These are phyloP conservation scores for Sterna hirundo DNA, from an alignment of 2,113 vertebrate species.

Conservation along the genomic window DNA sequence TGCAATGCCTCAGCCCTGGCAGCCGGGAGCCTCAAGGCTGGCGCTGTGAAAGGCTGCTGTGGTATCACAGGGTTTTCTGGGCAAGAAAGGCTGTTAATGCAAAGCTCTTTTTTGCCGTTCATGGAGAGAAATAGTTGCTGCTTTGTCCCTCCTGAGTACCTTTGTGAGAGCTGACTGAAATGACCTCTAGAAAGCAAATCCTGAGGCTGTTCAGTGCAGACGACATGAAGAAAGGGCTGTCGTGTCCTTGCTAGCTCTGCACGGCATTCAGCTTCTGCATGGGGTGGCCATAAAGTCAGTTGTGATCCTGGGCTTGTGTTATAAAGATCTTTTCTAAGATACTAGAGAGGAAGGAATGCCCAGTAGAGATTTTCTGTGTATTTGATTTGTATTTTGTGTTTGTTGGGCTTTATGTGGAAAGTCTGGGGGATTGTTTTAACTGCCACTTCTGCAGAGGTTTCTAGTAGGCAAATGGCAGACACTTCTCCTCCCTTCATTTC, in stretches of 20 bases:
- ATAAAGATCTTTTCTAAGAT: background rate
- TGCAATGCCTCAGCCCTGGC: background rate
- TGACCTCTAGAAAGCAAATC: background rate
- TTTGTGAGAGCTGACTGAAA: background rate
- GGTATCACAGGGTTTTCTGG: background rate
- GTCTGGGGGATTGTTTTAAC: background rate
- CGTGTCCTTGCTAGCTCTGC: background rate
- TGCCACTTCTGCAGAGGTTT: background rate
- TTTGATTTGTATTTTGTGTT: background rate
- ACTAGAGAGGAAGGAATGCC: background rate
- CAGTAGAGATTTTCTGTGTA: background rate
- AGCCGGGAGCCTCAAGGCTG: fast-evolving
- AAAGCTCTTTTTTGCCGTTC: background rate
- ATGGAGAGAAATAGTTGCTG: background rate
- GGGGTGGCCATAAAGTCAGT: background rate
- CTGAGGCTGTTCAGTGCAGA: background rate
- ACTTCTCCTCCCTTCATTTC: background rate
- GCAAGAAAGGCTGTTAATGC: background rate
- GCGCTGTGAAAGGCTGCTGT: background rate
- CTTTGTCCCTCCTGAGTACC: background rate
- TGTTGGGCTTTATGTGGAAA: background rate
- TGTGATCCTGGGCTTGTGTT: background rate
- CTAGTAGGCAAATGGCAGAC: background rate
- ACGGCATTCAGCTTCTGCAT: background rate
- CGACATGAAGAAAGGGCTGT: fast-evolving